Evolutionary conservation across 2,113 vertebrate genomes (phyloP).

Genomic region (Callipepla californica): DNA sequence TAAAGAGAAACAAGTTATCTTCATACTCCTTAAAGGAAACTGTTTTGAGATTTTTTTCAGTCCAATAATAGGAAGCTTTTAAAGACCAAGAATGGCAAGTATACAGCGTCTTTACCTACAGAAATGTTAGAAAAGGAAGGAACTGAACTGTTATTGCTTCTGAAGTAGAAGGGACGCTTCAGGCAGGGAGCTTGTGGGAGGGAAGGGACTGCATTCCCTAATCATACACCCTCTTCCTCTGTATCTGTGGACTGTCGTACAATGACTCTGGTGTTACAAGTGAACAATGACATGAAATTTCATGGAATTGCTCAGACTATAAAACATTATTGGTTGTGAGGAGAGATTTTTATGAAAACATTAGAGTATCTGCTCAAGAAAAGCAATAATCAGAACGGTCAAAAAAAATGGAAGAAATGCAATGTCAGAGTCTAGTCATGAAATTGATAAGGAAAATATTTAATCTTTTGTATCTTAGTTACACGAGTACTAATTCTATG

Average conservation of each 20-base stretch:
- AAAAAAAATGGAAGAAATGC: not conserved
- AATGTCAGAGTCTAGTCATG: not conserved
- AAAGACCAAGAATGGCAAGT: not conserved
- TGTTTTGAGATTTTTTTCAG: not conserved
- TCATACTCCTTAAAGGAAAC: not conserved
- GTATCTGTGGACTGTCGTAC: rapidly evolving
- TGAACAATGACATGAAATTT: not conserved
- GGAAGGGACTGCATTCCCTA: not conserved
- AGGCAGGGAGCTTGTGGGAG: not conserved
- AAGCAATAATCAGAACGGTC: not conserved
- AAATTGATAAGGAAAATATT: not conserved
- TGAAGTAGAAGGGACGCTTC: not conserved
- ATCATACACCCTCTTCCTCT: not conserved
- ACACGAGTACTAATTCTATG: not conserved
- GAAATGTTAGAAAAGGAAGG: not conserved
- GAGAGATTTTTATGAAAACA: not conserved
- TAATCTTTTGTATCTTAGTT: not conserved
- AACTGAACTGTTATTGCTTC: not conserved
- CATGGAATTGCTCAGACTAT: not conserved
- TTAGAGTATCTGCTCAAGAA: not conserved
- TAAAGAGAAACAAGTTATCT: rapidly evolving
- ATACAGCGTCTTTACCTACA: not conserved
- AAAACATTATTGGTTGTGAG: not conserved
- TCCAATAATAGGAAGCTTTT: not conserved
- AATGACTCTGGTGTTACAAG: no score